Percentiles rank a stretch among this genome's conserved stretches.
phyloP scores from a whole-genome alignment of 2,888 invertebrate species.

The Abscondita cerata region DNA sequence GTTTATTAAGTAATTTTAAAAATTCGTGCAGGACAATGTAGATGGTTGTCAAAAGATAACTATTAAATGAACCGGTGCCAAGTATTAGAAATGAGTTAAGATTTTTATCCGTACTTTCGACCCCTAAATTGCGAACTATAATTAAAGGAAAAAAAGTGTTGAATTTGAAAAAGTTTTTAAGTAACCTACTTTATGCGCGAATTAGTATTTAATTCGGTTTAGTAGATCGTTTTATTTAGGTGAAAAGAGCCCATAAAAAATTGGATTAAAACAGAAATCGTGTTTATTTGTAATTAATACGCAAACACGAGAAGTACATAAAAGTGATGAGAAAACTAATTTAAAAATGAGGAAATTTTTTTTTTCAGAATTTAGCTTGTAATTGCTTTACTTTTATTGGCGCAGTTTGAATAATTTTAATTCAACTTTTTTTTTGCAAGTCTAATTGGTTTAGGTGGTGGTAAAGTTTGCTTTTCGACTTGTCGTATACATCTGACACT shows the following conservation, averaged over 20 bases:
- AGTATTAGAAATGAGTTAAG: slow-evolving; percentile 27
- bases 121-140: slow-evolving; percentile 18
- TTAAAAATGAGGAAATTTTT: neutral
- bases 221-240: too few species aligned
- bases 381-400: slow-evolving; percentile 3
- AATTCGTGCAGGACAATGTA: slow-evolving; percentile 25
- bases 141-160: neutral
- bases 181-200: too few species aligned
- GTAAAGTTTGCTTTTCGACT: slow-evolving; percentile 2
- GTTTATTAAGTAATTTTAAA: slow-evolving; percentile 33
- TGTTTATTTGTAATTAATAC: too few species aligned
- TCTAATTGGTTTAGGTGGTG: slow-evolving; percentile 8
- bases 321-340: slow-evolving; percentile 8
- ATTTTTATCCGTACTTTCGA: slow-evolving; percentile 19
- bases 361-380: neutral
- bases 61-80: slow-evolving; percentile 19
- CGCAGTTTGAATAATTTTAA: slow-evolving; percentile 5
- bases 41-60: slow-evolving; percentile 22
- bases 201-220: too few species aligned
- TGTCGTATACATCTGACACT: slow-evolving; percentile 13
- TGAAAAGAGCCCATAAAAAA: too few species aligned
- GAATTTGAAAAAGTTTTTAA: slow-evolving; percentile 15
- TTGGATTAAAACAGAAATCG: too few species aligned
- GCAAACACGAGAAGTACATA: neutral
- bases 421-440: neutral